These are phyloP conservation scores for Menidia menidia DNA, from an alignment of 2,797 vertebrate genomes.

Conservation along the genomic window DNA sequence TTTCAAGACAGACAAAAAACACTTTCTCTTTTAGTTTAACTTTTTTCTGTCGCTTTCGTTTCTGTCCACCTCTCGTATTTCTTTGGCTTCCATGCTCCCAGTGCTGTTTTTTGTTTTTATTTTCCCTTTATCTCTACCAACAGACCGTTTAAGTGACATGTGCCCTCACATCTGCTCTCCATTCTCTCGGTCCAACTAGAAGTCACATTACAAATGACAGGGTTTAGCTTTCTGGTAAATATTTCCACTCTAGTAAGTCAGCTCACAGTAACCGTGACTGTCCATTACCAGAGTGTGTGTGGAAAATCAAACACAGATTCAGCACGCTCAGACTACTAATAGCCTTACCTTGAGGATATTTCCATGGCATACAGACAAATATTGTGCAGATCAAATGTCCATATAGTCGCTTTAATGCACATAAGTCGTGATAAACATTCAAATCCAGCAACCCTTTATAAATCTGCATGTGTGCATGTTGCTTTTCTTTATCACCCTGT, in stretches of 20 bases:
- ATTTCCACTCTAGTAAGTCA: constrained; percentile 53
- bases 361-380: background rate
- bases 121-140: constrained; percentile 60
- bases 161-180: constrained; percentile 78
- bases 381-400: too few species aligned
- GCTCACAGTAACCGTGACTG: constrained; percentile 39
- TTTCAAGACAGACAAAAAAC: constrained; percentile 21
- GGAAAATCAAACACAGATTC: background rate
- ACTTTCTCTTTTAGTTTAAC: constrained; percentile 12
- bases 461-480: too few species aligned
- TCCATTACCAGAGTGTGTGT: constrained; percentile 31
- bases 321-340: background rate
- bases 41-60: constrained; percentile 37
- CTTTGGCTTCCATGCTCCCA: constrained; percentile 16
- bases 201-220: constrained; percentile 66
- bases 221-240: constrained; percentile 58
- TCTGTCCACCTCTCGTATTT: constrained; percentile 39
- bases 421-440: too few species aligned
- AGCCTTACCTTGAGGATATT: background rate
- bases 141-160: constrained; percentile 78
- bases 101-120: constrained; percentile 38
- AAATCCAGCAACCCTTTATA: too few species aligned
- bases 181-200: constrained; percentile 61
- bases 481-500: too few species aligned
- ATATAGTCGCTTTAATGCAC: background rate